A percentile compares a stretch with the other conserved stretches of the same genome.
Evolutionary conservation across 2,888 invertebrate genomes (phyloP).

Genomic region (Diarsia rubi): DNA sequence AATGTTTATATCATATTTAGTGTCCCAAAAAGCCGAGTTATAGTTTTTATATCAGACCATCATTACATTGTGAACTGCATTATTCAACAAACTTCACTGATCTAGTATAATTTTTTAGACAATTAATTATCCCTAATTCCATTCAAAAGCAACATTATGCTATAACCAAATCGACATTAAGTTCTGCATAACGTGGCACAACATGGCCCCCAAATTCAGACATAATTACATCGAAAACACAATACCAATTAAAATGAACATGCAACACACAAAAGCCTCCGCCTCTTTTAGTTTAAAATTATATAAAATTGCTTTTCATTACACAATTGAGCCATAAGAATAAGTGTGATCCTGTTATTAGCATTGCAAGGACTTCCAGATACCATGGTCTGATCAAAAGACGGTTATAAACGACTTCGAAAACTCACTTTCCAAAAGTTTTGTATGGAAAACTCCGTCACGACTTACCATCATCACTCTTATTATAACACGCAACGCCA

Average conservation of each 20-base stretch:
- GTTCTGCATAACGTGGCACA: conserved; percentile 25
- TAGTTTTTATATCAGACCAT: background rate
- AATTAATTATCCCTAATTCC: conserved; percentile 22
- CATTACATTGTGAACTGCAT: background rate
- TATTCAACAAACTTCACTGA: background rate
- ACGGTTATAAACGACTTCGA: conserved; percentile 56
- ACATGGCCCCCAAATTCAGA: conserved; percentile 24
- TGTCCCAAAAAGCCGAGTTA: background rate
- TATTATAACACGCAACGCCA: conserved; percentile 63
- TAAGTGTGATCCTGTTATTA: conserved; percentile 57
- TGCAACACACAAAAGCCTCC: conserved; percentile 35
- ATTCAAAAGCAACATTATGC: background rate
- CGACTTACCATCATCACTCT: conserved; percentile 69
- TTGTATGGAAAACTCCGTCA: conserved; percentile 70
- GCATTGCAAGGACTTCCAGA: conserved; percentile 46
- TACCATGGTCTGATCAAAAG: conserved; percentile 63
- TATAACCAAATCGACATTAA: conserved; percentile 1
- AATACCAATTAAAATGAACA: conserved; percentile 51
- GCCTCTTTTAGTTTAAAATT: conserved; percentile 36
- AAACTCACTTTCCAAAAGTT: conserved; percentile 76
- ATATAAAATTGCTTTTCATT: conserved; percentile 48
- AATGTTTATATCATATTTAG: background rate
- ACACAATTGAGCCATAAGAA: conserved; percentile 41
- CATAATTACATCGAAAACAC: conserved; percentile 46
- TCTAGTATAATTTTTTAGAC: conserved; percentile 19